These are phyloP conservation scores for Xylocampa areola DNA, from an alignment of 2,888 invertebrate genomes.

Conservation along the genomic window DNA sequence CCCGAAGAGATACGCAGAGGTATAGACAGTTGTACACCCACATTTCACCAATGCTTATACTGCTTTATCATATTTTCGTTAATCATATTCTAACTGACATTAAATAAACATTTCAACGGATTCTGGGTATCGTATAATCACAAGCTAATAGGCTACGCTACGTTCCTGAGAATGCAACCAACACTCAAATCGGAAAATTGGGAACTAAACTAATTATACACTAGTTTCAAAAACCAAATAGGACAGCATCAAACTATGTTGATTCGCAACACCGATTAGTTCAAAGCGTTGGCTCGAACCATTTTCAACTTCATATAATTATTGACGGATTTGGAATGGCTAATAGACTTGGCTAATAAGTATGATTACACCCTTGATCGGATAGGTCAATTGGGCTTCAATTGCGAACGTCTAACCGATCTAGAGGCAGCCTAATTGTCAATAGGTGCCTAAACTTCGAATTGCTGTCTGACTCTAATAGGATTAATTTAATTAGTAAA, in stretches of 20 bases:
- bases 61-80: too few relatives aligned
- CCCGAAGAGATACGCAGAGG: too few relatives aligned
- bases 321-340: slow-evolving; percentile 42
- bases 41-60: too few relatives aligned
- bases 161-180: slow-evolving; percentile 1
- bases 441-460: slow-evolving; percentile 5
- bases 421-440: slow-evolving; percentile 14
- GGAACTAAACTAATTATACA: slow-evolving; percentile 4
- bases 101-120: too few relatives aligned
- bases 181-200: slow-evolving; percentile 5
- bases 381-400: slow-evolving; percentile 38
- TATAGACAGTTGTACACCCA: too few relatives aligned
- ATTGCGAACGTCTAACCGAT: slow-evolving; percentile 12
- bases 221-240: slow-evolving; percentile 32
- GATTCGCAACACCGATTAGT: slow-evolving; percentile 19
- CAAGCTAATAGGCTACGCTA: not conserved
- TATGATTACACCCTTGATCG: slow-evolving; percentile 43
- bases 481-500: not conserved
- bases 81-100: too few relatives aligned
- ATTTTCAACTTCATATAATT: slow-evolving; percentile 37
- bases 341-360: slow-evolving; percentile 37
- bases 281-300: slow-evolving; percentile 21
- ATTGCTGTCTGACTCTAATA: not conserved
- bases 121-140: slow-evolving; percentile 4
- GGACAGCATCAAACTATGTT: slow-evolving; percentile 15